phyloP scores from a whole-genome alignment of 2,113 vertebrate species.

The Epinephelus moara region DNA sequence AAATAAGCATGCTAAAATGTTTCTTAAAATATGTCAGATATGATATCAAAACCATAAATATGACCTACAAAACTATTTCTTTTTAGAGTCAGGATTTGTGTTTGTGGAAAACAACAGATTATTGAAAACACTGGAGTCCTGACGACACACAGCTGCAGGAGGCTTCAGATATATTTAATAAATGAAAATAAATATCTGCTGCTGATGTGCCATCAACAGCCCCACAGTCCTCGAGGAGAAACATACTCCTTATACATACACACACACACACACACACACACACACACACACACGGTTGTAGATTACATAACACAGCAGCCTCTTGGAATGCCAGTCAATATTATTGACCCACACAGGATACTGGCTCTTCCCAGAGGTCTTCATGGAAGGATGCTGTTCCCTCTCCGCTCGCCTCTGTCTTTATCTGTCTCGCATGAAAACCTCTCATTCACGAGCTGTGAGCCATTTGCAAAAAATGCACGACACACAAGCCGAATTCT shows the following conservation, averaged over 20 bases:
- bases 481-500: background rate
- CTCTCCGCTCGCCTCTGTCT: slow-evolving; percentile 8
- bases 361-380: slow-evolving; percentile 49
- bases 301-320: slow-evolving; percentile 72
- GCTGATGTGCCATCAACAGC: slow-evolving; percentile 39
- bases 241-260: slow-evolving; percentile 37
- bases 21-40: no score
- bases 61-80: no score
- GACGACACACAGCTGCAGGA: slow-evolving; percentile 32
- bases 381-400: slow-evolving; percentile 37
- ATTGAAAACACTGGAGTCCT: slow-evolving; percentile 11
- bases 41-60: no score
- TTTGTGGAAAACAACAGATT: background rate
- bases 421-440: slow-evolving; percentile 2
- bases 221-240: slow-evolving; percentile 36
- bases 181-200: background rate
- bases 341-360: slow-evolving; percentile 69
- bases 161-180: slow-evolving; percentile 26
- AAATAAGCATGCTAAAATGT: no score
- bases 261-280: no score
- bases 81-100: background rate
- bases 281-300: slow-evolving; percentile 38
- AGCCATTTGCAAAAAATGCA: background rate
- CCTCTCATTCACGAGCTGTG: background rate
- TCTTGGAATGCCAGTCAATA: slow-evolving; percentile 70